Base-by-base conservation (phyloP, 92 coral and sea anemone species). In the Porites divaricata region DNA sequence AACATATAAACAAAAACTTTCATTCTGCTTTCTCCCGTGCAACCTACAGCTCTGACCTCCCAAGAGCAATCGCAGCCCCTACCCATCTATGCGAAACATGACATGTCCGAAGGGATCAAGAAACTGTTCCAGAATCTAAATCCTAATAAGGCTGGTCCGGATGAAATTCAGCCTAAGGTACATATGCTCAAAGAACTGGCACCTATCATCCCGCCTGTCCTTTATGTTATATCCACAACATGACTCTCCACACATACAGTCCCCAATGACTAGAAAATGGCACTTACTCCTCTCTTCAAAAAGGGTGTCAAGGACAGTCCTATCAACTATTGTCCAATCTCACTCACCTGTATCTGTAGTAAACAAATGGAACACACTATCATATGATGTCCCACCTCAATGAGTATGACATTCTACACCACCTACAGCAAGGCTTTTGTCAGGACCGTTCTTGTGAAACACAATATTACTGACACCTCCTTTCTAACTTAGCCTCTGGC, bases 131-230 rank as follows among this genome's bases (percentile, higher is more conserved):
- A 85, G 56, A 35, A 65, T 26, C 54, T 74, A 11, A 75, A 69
- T 12, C 75, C 67, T n/a, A 69, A 74, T 49, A 83, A 26, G 28
- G 28, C 28, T n/a, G n/a, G n/a, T n/a, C 90, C 87, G 12, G 82
- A 72, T 49, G 12, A 6, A 20, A 82, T 88, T 35, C 70, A 81
- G 48, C 91, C 88, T 15, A 65, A n/a, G 35, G 35, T n/a, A n/a
- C n/a, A n/a, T n/a, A n/a, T n/a, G 23, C 48, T 25, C 1, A 67
- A 67, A 24, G 48, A 67, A 67, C 72, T 23, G 49, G 48, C 72
- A 24, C 1, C 72, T 26, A 3, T 2, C 50, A 24, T 1, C 49
- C n/a, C 72, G 8, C 72, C 49, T 24, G 49, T 67, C 1, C 83
- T 78, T 1, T 45, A 78, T 6, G 51, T 57, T 65, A 51, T 76